Evolutionary conservation across 2,797 vertebrate species (phyloP).

Genomic region (Heteromormyrus szaboi): DNA sequence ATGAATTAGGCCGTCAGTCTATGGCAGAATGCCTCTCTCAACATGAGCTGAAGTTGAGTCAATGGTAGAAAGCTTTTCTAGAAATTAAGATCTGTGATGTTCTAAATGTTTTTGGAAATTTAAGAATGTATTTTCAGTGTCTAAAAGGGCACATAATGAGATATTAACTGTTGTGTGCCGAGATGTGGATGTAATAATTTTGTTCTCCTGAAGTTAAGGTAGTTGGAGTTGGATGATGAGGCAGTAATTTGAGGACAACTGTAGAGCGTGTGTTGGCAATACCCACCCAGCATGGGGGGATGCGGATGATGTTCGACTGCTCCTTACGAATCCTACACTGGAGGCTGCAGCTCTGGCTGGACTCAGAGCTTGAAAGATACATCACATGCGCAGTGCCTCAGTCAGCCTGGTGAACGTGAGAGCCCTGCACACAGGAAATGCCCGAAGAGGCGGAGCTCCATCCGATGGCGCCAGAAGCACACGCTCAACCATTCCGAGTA

Average conservation of each 20-base stretch:
- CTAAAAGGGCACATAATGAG: not conserved
- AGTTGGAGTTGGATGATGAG: not conserved
- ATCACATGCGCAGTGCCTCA: not conserved
- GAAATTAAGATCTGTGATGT: not conserved
- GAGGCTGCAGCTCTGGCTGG: not conserved
- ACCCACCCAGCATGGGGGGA: not conserved
- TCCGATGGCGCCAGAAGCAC: not conserved
- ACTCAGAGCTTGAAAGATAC: not conserved
- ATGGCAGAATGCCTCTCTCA: not conserved
- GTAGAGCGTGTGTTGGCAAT: not conserved
- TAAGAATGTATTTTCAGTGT: not conserved
- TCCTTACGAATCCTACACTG: not conserved
- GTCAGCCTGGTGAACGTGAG: not conserved
- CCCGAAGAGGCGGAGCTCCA: not conserved
- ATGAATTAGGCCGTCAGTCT: conserved; percentile 27
- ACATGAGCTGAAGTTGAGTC: not conserved
- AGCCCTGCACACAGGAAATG: not conserved
- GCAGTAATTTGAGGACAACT: not conserved
- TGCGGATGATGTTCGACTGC: not conserved
- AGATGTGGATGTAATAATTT: not conserved
- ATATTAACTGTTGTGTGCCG: not conserved
- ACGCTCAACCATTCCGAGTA: not conserved
- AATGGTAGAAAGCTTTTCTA: not conserved
- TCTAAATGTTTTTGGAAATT: not conserved
- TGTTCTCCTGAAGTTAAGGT: not conserved